These are phyloP conservation scores for Trichosurus vulpecula DNA, from an alignment of 2,797 vertebrate genomes.

Conservation along the genomic window DNA sequence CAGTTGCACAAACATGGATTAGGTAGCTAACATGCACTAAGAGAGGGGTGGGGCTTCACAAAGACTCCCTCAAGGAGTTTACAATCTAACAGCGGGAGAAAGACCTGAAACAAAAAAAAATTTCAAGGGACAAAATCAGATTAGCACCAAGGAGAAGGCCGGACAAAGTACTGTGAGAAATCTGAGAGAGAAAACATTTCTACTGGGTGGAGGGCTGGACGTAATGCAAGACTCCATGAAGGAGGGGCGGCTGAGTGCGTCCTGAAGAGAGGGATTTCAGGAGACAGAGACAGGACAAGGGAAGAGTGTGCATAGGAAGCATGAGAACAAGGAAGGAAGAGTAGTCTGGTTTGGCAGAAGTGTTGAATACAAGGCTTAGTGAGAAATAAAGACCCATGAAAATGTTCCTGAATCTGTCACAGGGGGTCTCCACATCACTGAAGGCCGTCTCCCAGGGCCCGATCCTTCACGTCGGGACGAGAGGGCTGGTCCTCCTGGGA, in stretches of 20 bases:
- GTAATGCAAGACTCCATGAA: neutral
- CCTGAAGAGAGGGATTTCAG: no score
- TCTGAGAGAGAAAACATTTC: neutral
- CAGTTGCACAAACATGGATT: neutral
- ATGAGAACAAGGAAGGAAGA: no score
- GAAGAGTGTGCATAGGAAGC: conserved; percentile 39
- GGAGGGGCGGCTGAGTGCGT: conserved; percentile 24
- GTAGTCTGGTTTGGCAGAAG: no score
- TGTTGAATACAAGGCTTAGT: no score
- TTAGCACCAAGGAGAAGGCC: neutral
- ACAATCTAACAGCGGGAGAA: neutral
- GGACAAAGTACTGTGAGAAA: neutral
- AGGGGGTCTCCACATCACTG: neutral
- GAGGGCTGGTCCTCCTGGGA: neutral
- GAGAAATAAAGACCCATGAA: neutral
- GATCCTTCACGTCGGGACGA: neutral
- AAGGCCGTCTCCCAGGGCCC: neutral
- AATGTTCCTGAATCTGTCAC: neutral
- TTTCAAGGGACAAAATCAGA: neutral
- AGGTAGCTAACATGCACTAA: neutral
- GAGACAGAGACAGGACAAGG: neutral
- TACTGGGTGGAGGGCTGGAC: no score
- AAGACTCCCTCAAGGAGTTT: neutral
- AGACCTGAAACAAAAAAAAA: neutral
- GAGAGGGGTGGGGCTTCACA: neutral